These are phyloP conservation scores for Falco peregrinus DNA, from an alignment of 2,797 vertebrate species.

Conservation along the genomic window DNA sequence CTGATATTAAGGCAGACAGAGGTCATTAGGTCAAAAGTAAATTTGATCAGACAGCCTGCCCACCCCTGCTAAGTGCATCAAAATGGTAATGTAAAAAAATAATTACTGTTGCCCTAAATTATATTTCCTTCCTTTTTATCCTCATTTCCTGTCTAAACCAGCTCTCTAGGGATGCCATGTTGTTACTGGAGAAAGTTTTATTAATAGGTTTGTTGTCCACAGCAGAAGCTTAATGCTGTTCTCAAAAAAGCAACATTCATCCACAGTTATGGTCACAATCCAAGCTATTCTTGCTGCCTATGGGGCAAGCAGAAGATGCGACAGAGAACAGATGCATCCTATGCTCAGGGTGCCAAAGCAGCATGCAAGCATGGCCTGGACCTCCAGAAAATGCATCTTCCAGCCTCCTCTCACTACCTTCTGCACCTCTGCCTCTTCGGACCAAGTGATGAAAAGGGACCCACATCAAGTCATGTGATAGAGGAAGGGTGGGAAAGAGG, in stretches of 20 bases:
- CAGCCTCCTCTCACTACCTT: not conserved
- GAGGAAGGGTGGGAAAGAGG: not conserved
- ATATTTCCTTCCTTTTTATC: not conserved
- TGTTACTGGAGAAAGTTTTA: not conserved
- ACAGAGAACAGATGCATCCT: not conserved
- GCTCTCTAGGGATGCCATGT: not conserved
- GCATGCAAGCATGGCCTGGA: not conserved
- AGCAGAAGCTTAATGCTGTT: not conserved
- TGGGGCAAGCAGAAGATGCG: not conserved
- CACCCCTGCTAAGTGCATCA: not conserved
- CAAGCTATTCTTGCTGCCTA: not conserved
- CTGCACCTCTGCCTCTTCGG: not conserved
- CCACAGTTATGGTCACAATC: not conserved
- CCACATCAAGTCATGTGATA: accelerated
- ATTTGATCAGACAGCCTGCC: not conserved
- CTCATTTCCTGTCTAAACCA: not conserved
- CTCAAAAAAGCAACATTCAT: not conserved
- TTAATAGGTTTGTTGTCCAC: not conserved
- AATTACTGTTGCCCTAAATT: not conserved
- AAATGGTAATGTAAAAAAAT: not conserved
- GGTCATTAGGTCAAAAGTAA: not conserved
- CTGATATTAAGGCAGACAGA: not conserved
- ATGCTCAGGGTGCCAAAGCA: not conserved
- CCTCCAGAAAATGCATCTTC: not conserved
- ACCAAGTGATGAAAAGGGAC: not conserved